Conservation (phyloP, 2,113 vertebrate genomes). For the Pachycephala philippinensis region DNA sequence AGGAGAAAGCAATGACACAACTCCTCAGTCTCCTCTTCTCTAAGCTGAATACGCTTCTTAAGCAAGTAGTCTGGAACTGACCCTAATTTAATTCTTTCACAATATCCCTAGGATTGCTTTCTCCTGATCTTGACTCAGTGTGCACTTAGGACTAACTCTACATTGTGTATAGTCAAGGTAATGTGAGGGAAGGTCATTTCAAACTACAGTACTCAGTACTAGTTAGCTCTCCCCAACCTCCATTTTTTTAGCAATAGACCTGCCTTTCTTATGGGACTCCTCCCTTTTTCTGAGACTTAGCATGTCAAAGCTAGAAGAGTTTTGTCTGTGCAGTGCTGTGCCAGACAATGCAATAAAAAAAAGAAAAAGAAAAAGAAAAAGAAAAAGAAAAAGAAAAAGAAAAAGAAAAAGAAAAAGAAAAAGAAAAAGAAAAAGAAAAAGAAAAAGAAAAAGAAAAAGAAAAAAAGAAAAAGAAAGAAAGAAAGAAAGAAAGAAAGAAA, state of each 20-base stretch:
- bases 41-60: background rate
- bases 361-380: no score
- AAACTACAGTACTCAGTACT: background rate
- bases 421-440: no score
- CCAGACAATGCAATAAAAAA: background rate
- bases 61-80: background rate
- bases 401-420: background rate
- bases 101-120: background rate
- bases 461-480: background rate
- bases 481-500: background rate
- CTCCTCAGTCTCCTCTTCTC: background rate
- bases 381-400: background rate
- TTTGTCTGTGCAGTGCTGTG: background rate
- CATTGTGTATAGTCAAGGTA: background rate
- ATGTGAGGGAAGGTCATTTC: background rate
- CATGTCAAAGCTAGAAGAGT: background rate
- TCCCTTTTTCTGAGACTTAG: background rate
- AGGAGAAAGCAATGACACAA: background rate
- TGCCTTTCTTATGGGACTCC: background rate
- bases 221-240: fast-evolving
- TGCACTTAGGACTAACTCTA: background rate
- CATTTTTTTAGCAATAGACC: background rate
- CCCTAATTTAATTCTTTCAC: background rate
- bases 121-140: background rate
- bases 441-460: no score